Percentiles rank a stretch among this genome's conserved stretches.
These are phyloP conservation scores for Spatulosminthurus flaviceps DNA, from an alignment of 2,888 invertebrate species.

Conservation along the genomic window DNA sequence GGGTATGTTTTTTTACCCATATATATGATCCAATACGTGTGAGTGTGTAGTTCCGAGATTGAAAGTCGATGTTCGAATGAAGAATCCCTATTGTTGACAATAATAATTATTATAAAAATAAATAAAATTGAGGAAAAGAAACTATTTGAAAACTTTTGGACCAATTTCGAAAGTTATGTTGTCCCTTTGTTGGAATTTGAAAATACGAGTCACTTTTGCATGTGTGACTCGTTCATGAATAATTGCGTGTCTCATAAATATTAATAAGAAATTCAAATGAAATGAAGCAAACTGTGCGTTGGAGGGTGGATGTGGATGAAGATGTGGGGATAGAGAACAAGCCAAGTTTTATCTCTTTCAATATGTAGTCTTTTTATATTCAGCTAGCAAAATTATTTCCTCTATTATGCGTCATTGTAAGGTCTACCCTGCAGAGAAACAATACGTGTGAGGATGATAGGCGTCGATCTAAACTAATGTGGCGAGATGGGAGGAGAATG, in stretches of 20 bases:
- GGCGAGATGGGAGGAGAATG: neutral
- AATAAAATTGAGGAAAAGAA: neutral
- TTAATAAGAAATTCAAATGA: neutral
- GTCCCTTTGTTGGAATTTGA: neutral
- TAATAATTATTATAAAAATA: slow-evolving; percentile 1
- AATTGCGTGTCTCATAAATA: slow-evolving; percentile 3
- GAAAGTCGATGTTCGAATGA: neutral
- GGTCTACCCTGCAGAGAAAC: neutral
- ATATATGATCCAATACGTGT: too few species aligned
- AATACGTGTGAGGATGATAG: neutral
- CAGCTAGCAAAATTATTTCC: too few species aligned
- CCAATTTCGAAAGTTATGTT: neutral
- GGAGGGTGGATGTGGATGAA: neutral
- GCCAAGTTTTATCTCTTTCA: neutral
- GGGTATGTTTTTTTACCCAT: too few species aligned
- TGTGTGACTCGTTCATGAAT: neutral
- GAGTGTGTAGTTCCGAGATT: too few species aligned
- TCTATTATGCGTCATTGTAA: too few species aligned
- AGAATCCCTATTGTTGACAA: neutral
- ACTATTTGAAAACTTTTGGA: neutral
- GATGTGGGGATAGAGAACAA: neutral
- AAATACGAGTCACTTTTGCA: neutral
- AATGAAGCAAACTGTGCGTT: neutral
- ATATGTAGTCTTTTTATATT: neutral
- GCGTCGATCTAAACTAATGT: neutral